These are phyloP conservation scores for Microvelia longipes DNA, from an alignment of 1,140 invertebrate genomes.

Conservation along the genomic window DNA sequence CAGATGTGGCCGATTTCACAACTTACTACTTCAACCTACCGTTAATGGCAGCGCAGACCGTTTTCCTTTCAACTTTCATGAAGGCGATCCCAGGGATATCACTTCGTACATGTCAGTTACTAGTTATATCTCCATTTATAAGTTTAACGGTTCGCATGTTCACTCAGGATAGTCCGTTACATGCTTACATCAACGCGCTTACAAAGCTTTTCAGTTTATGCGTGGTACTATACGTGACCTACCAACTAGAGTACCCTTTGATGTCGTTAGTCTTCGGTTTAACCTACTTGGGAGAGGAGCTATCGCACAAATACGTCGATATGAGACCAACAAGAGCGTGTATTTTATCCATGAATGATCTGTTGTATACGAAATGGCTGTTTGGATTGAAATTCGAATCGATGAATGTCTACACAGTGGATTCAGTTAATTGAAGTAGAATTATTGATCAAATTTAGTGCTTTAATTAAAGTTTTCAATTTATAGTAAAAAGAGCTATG, in stretches of 20 bases:
- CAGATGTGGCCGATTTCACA: background rate
- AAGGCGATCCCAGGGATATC: background rate
- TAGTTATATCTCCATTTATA: background rate
- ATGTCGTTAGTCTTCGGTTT: background rate
- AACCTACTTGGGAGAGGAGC: background rate
- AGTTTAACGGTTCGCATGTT: background rate
- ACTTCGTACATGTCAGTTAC: background rate
- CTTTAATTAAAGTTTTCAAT: too few relatives aligned
- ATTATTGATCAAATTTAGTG: too few relatives aligned
- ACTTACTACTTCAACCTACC: background rate
- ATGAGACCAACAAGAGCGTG: background rate
- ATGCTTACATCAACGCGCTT: background rate
- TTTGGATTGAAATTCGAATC: background rate
- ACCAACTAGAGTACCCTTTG: background rate
- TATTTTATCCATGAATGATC: background rate
- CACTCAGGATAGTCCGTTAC: background rate
- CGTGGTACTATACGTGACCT: background rate
- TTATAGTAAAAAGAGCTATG: too few relatives aligned
- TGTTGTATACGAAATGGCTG: background rate
- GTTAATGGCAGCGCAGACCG: background rate
- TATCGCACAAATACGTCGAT: background rate
- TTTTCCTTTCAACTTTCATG: background rate
- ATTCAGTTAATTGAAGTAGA: too few relatives aligned
- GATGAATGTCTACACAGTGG: background rate
- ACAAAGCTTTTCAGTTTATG: background rate